Conservation (phyloP, 2,797 vertebrate species). For the Lemur catta region DNA sequence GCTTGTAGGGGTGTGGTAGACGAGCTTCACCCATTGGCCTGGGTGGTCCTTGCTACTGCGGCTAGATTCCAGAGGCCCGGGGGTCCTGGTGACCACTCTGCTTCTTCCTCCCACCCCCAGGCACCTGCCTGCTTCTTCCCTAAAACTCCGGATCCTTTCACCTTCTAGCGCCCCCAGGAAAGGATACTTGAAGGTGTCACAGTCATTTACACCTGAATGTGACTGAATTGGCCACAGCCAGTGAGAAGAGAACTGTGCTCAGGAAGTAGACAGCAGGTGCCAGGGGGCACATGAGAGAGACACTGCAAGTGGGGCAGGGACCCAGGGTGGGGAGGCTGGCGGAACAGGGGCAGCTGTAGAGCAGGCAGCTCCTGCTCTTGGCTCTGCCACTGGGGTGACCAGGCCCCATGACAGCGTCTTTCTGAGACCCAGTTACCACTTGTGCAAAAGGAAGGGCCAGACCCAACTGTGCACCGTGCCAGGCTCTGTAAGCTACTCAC, state of each 20-base stretch:
- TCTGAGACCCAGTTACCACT: neutral
- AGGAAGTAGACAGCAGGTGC: neutral
- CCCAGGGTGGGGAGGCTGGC: neutral
- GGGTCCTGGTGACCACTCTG: no score
- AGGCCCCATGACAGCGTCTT: neutral
- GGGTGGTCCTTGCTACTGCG: no score
- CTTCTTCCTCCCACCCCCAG: neutral
- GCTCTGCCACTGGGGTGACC: neutral
- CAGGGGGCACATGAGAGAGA: accelerated
- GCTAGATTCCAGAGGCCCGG: neutral
- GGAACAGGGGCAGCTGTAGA: neutral
- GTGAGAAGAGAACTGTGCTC: neutral
- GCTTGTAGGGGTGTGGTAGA: neutral
- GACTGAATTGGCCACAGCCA: neutral
- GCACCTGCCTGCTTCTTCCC: neutral
- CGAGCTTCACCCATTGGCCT: neutral
- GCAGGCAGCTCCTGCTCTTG: neutral
- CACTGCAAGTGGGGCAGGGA: neutral
- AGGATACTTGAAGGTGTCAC: neutral
- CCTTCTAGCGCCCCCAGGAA: neutral
- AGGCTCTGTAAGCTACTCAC: neutral
- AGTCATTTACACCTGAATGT: neutral
- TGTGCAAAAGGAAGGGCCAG: neutral
- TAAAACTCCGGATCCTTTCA: neutral
- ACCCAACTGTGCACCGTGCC: accelerated